Base-by-base conservation (phyloP, 2,888 invertebrate genomes). In the Neocrepidodera transversa region DNA sequence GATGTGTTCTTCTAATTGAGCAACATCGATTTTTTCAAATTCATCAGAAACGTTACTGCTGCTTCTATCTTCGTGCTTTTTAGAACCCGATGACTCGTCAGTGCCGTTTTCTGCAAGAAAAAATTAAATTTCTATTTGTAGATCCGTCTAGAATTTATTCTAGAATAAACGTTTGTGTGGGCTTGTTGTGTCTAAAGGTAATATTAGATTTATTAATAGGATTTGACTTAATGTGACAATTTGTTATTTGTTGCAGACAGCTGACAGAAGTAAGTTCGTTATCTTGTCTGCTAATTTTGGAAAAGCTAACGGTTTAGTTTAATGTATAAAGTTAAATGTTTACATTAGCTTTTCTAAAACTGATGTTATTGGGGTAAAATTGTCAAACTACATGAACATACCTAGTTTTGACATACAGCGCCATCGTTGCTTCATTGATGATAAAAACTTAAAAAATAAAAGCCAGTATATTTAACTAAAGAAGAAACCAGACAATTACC, bases 61-160 rank as follows among this genome's bases (percentile, higher is more conserved):
- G 50, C 68, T 69, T 50, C 68, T 62, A 8, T 66, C 68, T 40
- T 58, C 59, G 35, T 62, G 58, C 54, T 71, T 71, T 23, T 68
- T 68, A 10, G 68, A 68, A 26, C 68, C 70, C 2, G 67, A 63
- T 20, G 65, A 68, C 26, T 74, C 73, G 54, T 74, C 74, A 5
- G 68, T 71, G 42, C 69, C 72, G 58, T 77, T 76, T 50, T 76
- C 76, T 74, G 62, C 13, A 69, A 68, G 59, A 62, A 54, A 60
- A 51, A 58, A 32, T 54, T 56, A 16, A 59, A 38, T 57, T 55
- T 63, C 64, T 48, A 68, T 62, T 62, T 55, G 62, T 54, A 56
- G 51, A 60, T 53, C 14, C 11, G 48, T 56, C 52, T 56, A 50
- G 20, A 59, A 66, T 64, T 55, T 47, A 57, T 72, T 73, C 74